Evolutionary conservation across 1,140 invertebrate genomes (phyloP), one percentile per base, ranked within the genome.

Genomic region (Psix sp.): DNA sequence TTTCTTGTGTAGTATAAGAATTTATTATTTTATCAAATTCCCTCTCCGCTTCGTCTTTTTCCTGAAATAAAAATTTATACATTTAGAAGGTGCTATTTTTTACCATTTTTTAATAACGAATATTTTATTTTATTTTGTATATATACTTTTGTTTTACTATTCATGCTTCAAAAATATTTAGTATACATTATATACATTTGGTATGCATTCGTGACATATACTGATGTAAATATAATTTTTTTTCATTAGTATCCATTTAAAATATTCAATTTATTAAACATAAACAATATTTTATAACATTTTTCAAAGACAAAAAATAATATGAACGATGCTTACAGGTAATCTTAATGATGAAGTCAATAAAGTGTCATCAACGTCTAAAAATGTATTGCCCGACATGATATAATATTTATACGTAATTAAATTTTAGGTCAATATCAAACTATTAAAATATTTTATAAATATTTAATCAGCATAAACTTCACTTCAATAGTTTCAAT

Each of bases 21-120:
- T 73, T 42, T 3, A 73, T 16, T 4, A 73, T 17, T 38, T 57
- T 42, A 17, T 43, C 38, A n/a, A 73, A 33, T 40, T 57, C 38
- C 6, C 51, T 45, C 45, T 66, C 60, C 40, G 57, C 38, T 21
- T 63, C 40, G 45, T 54, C 26, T 57, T 67, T 73, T 52, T 40
- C 20, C 68, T 73, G 40, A 31, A 43, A 1, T 6, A 10, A 13
- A 33, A 20, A 11, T 31, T 24, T 13, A 4, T 38, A 54, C 1
- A 24, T 5, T 14, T 40, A 21, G 40, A n/a, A n/a, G n/a, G n/a
- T n/a, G n/a, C 29, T 29, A 13, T 40, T 15, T 15, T 9, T 52
- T 52, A n/a, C 9, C 4, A 24, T 24, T 24, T 4, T 5, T 24
- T 24, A 5, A 9, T 24, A 9, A 24, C 9, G 21, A 24, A 5